Evolutionary conservation across 2,888 invertebrate genomes (phyloP).

Genomic region (Drosophila putrida): DNA sequence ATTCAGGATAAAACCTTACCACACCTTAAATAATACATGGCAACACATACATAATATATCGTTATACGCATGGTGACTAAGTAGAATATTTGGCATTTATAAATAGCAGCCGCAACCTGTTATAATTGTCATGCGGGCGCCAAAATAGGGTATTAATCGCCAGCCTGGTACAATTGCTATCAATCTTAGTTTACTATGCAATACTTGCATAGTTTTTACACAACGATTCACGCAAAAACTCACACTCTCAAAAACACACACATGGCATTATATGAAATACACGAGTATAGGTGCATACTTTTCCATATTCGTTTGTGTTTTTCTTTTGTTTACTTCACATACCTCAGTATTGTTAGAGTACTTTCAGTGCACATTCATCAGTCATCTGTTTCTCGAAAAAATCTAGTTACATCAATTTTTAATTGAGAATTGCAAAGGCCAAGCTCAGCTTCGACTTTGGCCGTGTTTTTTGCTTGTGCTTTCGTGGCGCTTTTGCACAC

Average conservation of each 20-base stretch:
- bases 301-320: slow-evolving; percentile 45
- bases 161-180: slow-evolving; percentile 20
- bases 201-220: slow-evolving; percentile 24
- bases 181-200: slow-evolving; percentile 9
- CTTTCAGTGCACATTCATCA: slow-evolving; percentile 21
- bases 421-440: slow-evolving; percentile 20
- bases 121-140: slow-evolving; percentile 46
- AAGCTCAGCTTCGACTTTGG: slow-evolving; percentile 57
- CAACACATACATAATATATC: slow-evolving; percentile 47
- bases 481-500: slow-evolving; percentile 70
- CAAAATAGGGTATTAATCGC: slow-evolving; percentile 41
- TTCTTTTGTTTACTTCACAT: slow-evolving; percentile 72
- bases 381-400: slow-evolving; percentile 1
- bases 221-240: slow-evolving; percentile 15
- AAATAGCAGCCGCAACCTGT: slow-evolving; percentile 65
- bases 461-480: slow-evolving; percentile 39
- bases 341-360: slow-evolving; percentile 30
- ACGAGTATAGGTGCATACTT: slow-evolving; percentile 25
- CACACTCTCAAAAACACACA: slow-evolving; percentile 15
- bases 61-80: slow-evolving; percentile 46
- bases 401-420: slow-evolving; percentile 24
- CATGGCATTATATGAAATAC: background rate
- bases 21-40: slow-evolving; percentile 20
- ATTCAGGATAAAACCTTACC: slow-evolving; percentile 18
- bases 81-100: slow-evolving; percentile 45